Base-by-base conservation (phyloP, 2,888 invertebrate genomes). In the Coenonympha arcania region DNA sequence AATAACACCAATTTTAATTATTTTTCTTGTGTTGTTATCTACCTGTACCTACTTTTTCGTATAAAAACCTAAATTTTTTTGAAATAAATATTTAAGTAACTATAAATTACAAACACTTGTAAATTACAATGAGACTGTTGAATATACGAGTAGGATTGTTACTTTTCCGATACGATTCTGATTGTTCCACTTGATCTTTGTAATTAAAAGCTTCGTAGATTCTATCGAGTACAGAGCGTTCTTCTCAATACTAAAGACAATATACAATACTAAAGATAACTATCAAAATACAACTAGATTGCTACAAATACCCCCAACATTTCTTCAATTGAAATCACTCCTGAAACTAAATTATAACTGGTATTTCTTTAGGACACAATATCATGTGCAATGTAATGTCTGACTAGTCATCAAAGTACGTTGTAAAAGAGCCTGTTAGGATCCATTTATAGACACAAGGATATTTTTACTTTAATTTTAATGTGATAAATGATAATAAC, bases 181-280 rank as follows among this genome's bases (percentile, higher is more conserved):
- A 39, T 34, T 48, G 33, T 19, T 46, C 30, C 26, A 39, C 47
- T 48, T 48, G 16, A 31, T 28, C 26, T 41, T 42, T 19, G 13
- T 48, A 39, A 50, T 52, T 51, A 42, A 51, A 46, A 31, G 20
- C n/a, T 45, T 33, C 11, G 26, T 50, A 42, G 20, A 34, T 26
- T 48, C 13, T 33, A n/a, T 43, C 26, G 11, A 28, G n/a, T n/a
- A n/a, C n/a, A n/a, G n/a, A n/a, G n/a, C n/a, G n/a, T n/a, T n/a
- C n/a, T n/a, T n/a, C n/a, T n/a, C n/a, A n/a, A n/a, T n/a, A n/a
- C n/a, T 28, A n/a, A 28, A n/a, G 3, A 28, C 8, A n/a, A 28
- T 28, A 4, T 8, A 4, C 11, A 28, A 4, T 28, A 28, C n/a
- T n/a, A 11, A 28, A n/a, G 4, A n/a, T n/a, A n/a, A n/a, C n/a